These are phyloP conservation scores for Otis tarda DNA, from an alignment of 2,113 vertebrate species.

Conservation along the genomic window DNA sequence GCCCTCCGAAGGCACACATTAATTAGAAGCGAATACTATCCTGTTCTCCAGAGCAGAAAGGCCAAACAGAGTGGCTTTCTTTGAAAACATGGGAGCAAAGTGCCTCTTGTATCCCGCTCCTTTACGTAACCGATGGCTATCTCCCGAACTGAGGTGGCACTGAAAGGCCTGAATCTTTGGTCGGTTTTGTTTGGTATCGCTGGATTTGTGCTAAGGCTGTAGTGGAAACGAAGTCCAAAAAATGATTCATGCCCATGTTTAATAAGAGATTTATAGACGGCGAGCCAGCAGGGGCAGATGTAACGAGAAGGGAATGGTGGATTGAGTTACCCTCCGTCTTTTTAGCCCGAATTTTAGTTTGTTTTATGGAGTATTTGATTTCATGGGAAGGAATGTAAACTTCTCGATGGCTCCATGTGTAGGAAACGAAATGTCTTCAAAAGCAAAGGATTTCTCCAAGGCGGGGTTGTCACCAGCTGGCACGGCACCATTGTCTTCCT, in stretches of 20 bases:
- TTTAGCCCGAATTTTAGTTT: neutral
- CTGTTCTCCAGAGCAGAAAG: conserved; percentile 49
- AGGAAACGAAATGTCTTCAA: neutral
- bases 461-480: neutral
- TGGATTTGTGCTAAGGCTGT: neutral
- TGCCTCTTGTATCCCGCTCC: conserved; percentile 43
- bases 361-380: neutral
- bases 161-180: neutral
- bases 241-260: neutral
- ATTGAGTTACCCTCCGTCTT: neutral
- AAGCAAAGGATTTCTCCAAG: neutral
- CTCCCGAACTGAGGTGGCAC: neutral
- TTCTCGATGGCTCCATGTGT: neutral
- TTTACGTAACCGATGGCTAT: conserved; percentile 55
- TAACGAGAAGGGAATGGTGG: neutral
- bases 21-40: conserved; percentile 56
- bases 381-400: neutral
- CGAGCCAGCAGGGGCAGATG: neutral
- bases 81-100: conserved; percentile 38
- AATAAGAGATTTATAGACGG: neutral
- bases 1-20: conserved; percentile 66
- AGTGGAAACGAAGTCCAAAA: neutral
- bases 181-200: neutral
- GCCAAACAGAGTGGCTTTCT: conserved; percentile 60
- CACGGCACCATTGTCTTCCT: neutral